These are phyloP conservation scores for Talpa occidentalis DNA, from an alignment of 2,113 vertebrate species.

Conservation along the genomic window DNA sequence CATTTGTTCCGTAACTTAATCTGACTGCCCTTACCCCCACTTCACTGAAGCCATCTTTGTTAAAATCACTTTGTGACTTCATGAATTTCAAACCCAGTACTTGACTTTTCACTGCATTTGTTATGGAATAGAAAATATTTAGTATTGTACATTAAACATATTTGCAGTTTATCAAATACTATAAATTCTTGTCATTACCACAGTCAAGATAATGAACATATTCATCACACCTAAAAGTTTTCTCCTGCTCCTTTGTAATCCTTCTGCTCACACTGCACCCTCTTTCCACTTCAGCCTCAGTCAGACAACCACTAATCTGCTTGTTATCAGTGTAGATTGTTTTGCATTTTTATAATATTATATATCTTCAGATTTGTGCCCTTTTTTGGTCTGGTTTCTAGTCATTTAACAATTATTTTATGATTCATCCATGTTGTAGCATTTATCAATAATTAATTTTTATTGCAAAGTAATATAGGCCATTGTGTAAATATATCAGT, in stretches of 20 bases:
- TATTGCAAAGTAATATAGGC: background rate
- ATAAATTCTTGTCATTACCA: background rate
- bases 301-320: background rate
- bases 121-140: constrained; percentile 9
- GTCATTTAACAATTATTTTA: constrained; percentile 14
- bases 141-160: background rate
- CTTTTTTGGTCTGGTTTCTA: background rate
- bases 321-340: background rate
- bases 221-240: background rate
- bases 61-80: constrained; percentile 24
- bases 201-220: background rate
- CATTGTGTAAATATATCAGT: background rate
- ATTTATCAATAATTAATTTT: background rate
- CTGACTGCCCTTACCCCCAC: background rate
- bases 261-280: background rate
- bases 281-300: background rate
- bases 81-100: background rate
- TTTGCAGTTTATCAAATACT: background rate
- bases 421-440: background rate
- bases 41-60: background rate
- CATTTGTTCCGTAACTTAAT: background rate
- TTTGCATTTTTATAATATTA: constrained; percentile 36
- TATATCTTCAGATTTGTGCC: background rate
- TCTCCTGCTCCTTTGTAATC: background rate
- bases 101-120: constrained; percentile 5